Evolutionary conservation across 2,113 vertebrate genomes (phyloP), one percentile per base, ranked within the genome.

Genomic region (Plotosus lineatus): DNA sequence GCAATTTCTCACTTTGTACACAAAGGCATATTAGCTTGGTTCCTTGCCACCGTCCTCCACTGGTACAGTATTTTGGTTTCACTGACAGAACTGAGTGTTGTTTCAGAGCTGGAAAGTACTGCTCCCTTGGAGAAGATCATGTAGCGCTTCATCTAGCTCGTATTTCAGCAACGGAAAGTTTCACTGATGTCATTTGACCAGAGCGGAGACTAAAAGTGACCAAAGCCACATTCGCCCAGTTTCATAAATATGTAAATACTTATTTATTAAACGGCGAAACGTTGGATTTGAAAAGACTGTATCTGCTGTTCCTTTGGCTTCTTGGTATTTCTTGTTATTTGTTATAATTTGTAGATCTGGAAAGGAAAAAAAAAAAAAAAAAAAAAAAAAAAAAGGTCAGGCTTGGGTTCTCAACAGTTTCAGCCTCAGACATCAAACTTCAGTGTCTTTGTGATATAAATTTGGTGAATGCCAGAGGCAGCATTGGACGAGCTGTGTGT

Each of bases 1-100:
- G 95, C 95, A 95, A 95, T 92, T 88, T 95, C 92, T 94, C 90
- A 83, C 91, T 93, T 94, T 95, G 93, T 94, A 93, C 92, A 92
- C 91, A 91, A 90, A 65, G 90, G 28, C 89, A 94, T 91, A 94
- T 94, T 91, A 93, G 91, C 89, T 87, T 87, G 88, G 89, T 92
- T 95, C 95, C 95, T 75, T 81, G 81, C 60, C 50, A 14, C 46
- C 44, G 8, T 75, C 69, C 42, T 44, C 94, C 92, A 89, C 85
- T 90, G 88, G 88, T n/a, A n/a, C n/a, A n/a, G n/a, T n/a, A 86
- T 88, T 89, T 87, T 89, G 89, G 87, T 84, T 83, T 86, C 40
- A 66, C 73, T 65, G 84, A 17, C n/a, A 28, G 63, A 42, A 46
- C 15, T 44, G 79, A 73, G 68, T 56, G 2, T 81, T 68, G 80